Base-by-base conservation (phyloP, 2,888 invertebrate genomes). In the Microplitis manilae region DNA sequence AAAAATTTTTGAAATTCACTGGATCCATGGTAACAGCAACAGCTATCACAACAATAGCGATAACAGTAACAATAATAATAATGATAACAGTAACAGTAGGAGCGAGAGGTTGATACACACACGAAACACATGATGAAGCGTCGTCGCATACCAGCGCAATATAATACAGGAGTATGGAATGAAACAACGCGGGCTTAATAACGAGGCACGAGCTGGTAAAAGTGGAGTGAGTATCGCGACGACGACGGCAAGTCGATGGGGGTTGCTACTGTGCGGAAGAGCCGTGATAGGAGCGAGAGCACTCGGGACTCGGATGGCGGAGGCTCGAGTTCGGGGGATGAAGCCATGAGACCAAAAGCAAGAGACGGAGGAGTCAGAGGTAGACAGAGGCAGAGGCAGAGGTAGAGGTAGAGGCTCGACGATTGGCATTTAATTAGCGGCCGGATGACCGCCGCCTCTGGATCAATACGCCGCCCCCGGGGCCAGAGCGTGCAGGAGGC, bases 361-460 rank as follows among this genome's bases (percentile, higher is more conserved):
- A 62, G 40, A 20, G 59, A 5, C 50, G 40, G 50, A 50, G 67
- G 20, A 30, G 6, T 59, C 40, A 64, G 64, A 59, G n/a, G 39
- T 41, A 5, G 70, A 59, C 38, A 5, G 70, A 59, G 80, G 89
- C 86, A 17, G 17, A 17, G 17, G 1, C 20, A 62, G 39, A 20
- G 40, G 8, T 62, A 30, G 60, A 60, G 68, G 38, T 41, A 5
- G 70, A 59, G 80, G 89, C 86, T 86, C 83, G 87, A 87, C 90
- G 89, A 90, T 90, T 90, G 90, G 90, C 90, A 89, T 89, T 89
- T 89, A 89, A 90, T 89, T 89, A 89, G 89, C 89, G 89, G 87
- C 88, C 86, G 89, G 89, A 89, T 89, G 90, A 89, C 90, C 89
- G 85, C 89, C 89, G 88, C 89, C 88, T 88, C 89, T 86, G 89